Conservation (phyloP, 2,797 vertebrate species). For the Semaprochilodus insignis region DNA sequence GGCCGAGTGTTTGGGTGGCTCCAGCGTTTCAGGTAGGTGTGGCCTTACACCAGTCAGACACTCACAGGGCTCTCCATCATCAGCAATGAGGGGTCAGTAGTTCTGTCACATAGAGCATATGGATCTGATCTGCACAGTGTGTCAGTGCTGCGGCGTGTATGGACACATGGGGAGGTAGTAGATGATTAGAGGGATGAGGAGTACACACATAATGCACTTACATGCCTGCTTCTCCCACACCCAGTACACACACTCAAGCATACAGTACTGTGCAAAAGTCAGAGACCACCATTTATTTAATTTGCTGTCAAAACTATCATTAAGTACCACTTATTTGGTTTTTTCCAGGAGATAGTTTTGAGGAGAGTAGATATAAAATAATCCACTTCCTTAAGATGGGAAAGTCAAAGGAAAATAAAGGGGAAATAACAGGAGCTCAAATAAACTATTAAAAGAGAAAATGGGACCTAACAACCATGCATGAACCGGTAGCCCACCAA, state of each 20-base stretch:
- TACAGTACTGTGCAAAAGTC: neutral
- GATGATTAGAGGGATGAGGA: neutral
- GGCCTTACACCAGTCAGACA: slow-evolving; percentile 63
- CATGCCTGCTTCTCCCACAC: neutral
- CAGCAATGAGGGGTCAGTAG: slow-evolving; percentile 33
- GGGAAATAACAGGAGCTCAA: no score
- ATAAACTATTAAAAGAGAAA: no score
- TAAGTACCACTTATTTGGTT: no score
- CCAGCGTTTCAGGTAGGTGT: slow-evolving; percentile 82
- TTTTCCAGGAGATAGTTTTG: no score
- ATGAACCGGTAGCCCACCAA: no score
- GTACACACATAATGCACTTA: neutral
- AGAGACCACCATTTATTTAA: no score
- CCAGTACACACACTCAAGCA: neutral
- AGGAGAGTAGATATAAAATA: no score
- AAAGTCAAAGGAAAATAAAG: no score
- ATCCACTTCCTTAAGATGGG: no score
- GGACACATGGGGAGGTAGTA: neutral
- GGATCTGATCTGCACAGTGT: neutral
- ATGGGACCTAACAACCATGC: no score
- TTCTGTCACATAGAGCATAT: neutral
- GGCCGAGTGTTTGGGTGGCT: slow-evolving; percentile 70
- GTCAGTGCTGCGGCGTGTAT: neutral
- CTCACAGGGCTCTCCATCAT: slow-evolving; percentile 23
- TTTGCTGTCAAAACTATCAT: no score